phyloP scores from a whole-genome alignment of 2,888 invertebrate genomes.

The Acleris laterana region DNA sequence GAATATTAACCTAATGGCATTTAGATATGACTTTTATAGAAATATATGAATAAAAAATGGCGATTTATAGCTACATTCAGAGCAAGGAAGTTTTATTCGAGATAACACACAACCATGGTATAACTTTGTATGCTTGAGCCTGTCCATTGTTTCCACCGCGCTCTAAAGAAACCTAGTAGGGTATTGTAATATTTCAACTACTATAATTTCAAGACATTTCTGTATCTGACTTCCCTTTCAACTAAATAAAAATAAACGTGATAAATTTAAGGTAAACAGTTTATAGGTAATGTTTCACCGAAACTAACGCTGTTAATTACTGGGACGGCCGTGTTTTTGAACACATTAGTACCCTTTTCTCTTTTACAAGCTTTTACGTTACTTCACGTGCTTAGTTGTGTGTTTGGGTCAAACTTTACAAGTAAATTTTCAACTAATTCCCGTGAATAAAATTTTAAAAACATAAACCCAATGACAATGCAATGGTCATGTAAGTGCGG shows the following conservation, averaged over 20 bases:
- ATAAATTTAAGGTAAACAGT: conserved; percentile 23
- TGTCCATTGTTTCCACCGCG: conserved; percentile 7
- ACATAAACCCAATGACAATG: too few relatives aligned
- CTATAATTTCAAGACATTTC: conserved; percentile 17
- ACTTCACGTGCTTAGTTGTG: too few relatives aligned
- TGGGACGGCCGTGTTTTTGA: neutral
- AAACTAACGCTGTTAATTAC: conserved; percentile 12
- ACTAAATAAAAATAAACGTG: too few relatives aligned
- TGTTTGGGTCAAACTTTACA: too few relatives aligned
- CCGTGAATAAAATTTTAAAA: too few relatives aligned
- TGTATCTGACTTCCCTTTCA: conserved; percentile 22
- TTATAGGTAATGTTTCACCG: neutral
- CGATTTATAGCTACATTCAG: conserved; percentile 1
- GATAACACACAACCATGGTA: neutral
- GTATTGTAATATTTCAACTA: neutral
- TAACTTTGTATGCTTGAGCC: neutral
- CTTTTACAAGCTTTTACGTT: neutral
- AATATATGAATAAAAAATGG: conserved; percentile 1
- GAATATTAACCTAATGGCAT: conserved; percentile 16
- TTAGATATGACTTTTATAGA: too few relatives aligned
- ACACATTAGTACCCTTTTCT: conserved; percentile 8
- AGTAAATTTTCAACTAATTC: too few relatives aligned
- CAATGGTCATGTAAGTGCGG: too few relatives aligned
- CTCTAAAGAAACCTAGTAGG: conserved; percentile 16
- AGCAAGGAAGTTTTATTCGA: conserved; percentile 11